These are phyloP conservation scores for Aphaenogaster floridana DNA, from an alignment of 1,140 invertebrate species.

Conservation along the genomic window DNA sequence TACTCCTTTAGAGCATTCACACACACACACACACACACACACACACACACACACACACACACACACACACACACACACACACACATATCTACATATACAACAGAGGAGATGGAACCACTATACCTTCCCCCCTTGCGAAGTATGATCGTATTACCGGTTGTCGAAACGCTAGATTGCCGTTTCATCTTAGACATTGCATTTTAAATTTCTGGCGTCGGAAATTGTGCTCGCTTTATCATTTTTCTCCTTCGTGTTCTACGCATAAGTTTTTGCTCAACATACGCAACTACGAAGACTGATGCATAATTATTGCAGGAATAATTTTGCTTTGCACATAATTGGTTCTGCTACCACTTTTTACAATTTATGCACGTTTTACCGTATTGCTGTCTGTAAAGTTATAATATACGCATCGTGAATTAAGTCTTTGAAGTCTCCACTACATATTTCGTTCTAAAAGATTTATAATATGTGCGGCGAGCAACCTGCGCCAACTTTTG, in stretches of 20 bases:
- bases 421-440: slow-evolving; percentile 54
- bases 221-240: neutral
- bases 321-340: neutral
- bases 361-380: slow-evolving; percentile 7
- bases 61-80: neutral
- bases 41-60: neutral
- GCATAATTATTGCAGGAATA: neutral
- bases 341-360: neutral
- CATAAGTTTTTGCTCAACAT: neutral
- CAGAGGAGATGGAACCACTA: no score
- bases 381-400: slow-evolving; percentile 9
- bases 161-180: slow-evolving; percentile 69
- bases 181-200: slow-evolving; percentile 59
- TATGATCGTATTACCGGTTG: slow-evolving; percentile 74
- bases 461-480: slow-evolving; percentile 57
- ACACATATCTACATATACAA: no score
- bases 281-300: neutral
- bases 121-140: slow-evolving; percentile 33
- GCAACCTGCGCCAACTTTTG: slow-evolving; percentile 52
- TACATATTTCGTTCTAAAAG: slow-evolving; percentile 46
- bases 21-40: slow-evolving; percentile 35
- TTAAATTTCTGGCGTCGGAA: neutral
- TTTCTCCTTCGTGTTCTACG: neutral
- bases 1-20: slow-evolving; percentile 71
- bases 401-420: slow-evolving; percentile 43